These are phyloP conservation scores for Ormyrus pomaceus DNA, from an alignment of 2,888 invertebrate genomes.

Conservation along the genomic window DNA sequence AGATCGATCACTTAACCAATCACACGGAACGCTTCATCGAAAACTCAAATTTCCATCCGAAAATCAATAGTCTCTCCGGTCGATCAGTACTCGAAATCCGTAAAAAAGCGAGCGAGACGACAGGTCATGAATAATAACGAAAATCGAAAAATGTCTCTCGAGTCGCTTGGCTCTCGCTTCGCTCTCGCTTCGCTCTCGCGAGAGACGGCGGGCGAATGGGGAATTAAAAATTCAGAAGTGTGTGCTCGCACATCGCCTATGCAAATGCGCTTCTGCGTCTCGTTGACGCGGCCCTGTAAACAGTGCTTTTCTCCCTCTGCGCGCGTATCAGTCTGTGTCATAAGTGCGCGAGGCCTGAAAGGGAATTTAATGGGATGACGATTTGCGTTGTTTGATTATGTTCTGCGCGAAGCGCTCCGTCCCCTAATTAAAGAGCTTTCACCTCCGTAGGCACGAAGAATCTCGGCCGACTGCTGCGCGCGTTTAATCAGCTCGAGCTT, in stretches of 20 bases:
- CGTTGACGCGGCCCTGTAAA: background rate
- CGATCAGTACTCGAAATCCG: too few relatives aligned
- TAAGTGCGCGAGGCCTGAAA: too few relatives aligned
- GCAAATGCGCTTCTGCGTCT: background rate
- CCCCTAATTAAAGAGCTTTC: conserved; percentile 17
- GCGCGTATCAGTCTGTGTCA: too few relatives aligned
- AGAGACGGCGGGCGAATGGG: background rate
- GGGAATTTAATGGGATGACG: conserved; percentile 6
- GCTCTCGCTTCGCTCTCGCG: too few relatives aligned
- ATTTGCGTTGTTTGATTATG: conserved; percentile 18
- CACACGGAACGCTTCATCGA: too few relatives aligned
- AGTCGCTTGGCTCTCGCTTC: too few relatives aligned
- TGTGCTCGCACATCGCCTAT: conserved; percentile 6
- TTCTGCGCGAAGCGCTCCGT: background rate
- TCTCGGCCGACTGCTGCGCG: background rate
- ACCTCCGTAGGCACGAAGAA: background rate
- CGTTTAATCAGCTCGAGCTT: background rate
- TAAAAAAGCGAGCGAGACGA: too few relatives aligned
- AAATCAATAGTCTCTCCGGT: too few relatives aligned
- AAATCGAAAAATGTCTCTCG: too few relatives aligned
- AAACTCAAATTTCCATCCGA: too few relatives aligned
- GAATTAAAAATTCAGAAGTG: conserved; percentile 22
- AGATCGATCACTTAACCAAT: too few relatives aligned
- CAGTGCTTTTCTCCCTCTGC: background rate
- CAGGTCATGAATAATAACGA: too few relatives aligned